Percentiles rank a stretch among this genome's conserved stretches.
Conservation (phyloP, 1,140 invertebrate genomes). For the Bombus pascuorum region DNA sequence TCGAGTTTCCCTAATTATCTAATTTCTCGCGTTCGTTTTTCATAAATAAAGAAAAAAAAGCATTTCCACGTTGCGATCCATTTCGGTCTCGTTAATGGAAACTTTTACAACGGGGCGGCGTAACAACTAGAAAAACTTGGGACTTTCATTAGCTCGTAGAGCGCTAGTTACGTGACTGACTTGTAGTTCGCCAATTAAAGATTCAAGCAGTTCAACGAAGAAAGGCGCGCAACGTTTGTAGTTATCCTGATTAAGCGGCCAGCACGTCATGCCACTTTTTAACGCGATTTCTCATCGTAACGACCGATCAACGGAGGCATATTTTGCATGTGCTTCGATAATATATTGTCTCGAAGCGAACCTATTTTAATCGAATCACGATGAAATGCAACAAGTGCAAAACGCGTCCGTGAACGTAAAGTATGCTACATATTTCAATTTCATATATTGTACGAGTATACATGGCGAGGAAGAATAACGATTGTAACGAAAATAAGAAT, state of each 20-base stretch:
- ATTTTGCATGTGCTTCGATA: not conserved
- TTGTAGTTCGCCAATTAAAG: slow-evolving; percentile 10
- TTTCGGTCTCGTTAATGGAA: slow-evolving; percentile 21
- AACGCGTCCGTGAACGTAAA: not conserved
- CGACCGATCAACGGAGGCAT: too few relatives aligned
- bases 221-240: slow-evolving; percentile 12
- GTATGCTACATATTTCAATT: too few relatives aligned
- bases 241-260: not conserved
- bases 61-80: not conserved
- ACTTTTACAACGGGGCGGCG: slow-evolving; percentile 2
- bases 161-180: slow-evolving; percentile 18
- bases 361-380: not conserved
- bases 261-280: too few relatives aligned
- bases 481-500: not conserved
- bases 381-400: not conserved
- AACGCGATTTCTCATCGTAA: not conserved
- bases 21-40: not conserved
- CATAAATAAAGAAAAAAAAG: not conserved
- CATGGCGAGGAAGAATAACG: not conserved
- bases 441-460: not conserved
- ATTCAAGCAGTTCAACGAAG: not conserved
- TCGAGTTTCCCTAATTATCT: not conserved
- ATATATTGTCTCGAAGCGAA: too few relatives aligned
- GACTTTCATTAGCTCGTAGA: slow-evolving; percentile 18
- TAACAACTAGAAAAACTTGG: slow-evolving; percentile 23